These are phyloP conservation scores for Chaenogobius annularis DNA, from an alignment of 2,113 vertebrate genomes.

Conservation along the genomic window DNA sequence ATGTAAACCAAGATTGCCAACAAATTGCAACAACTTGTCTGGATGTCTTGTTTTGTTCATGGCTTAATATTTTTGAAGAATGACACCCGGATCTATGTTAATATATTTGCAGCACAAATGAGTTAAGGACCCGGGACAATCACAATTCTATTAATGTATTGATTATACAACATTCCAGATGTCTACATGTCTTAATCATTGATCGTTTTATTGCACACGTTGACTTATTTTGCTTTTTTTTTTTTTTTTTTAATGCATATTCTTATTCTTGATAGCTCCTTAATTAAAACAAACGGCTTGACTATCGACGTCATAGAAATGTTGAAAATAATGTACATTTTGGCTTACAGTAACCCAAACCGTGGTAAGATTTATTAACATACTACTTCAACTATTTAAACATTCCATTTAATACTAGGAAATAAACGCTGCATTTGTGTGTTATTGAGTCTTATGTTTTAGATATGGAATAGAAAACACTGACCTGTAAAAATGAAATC, in stretches of 20 bases:
- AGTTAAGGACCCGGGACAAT: constrained; percentile 60
- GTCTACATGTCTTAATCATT: constrained; percentile 33
- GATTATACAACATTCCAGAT: constrained; percentile 68
- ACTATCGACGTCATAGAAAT: background rate
- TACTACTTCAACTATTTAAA: constrained; percentile 15
- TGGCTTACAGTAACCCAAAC: constrained; percentile 21
- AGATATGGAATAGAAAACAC: constrained; percentile 16
- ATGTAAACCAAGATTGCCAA: constrained; percentile 32
- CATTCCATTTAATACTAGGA: constrained; percentile 58
- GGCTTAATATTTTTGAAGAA: constrained; percentile 54
- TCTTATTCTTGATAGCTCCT: background rate
- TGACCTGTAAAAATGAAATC: constrained; percentile 51
- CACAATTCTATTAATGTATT: constrained; percentile 38
- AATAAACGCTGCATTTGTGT: constrained; percentile 22
- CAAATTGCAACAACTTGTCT: constrained; percentile 13
- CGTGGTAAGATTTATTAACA: constrained; percentile 10
- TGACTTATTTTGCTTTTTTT: background rate
- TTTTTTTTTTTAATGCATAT: background rate
- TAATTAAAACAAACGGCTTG: background rate
- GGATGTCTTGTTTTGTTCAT: constrained; percentile 26
- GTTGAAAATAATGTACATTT: background rate
- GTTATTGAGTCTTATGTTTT: constrained; percentile 16
- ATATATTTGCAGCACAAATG: constrained; percentile 12
- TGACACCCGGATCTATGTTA: constrained; percentile 33
- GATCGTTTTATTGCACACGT: background rate